Base-by-base conservation (phyloP, 2,113 vertebrate species). In the Cololabis saira region DNA sequence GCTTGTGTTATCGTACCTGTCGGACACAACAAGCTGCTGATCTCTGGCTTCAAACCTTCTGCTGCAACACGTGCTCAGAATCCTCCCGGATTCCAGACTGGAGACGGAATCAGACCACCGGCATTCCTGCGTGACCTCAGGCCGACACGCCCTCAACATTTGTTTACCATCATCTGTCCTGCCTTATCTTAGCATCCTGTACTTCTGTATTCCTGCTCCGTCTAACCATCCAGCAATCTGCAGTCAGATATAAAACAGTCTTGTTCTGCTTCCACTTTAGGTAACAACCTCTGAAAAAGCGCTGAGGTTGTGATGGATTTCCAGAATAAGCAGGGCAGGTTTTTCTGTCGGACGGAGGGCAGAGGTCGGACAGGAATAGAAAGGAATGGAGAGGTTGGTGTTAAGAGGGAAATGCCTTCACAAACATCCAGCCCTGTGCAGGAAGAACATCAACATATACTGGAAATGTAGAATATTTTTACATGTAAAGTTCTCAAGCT, bases 61-160 rank as follows among this genome's bases (percentile, higher is more conserved):
- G 65, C 56, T 55, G 81, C 81, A 86, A 80, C 84, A 85, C 81
- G 68, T 74, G 2, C 0, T 1, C 58, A 81, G 88, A 84, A 87
- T 84, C 84, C 81, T 89, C 66, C 16, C 16, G 58, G 58, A 66
- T 80, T 67, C 83, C 71, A 10, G 51, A 48, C 22, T 80, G 80
- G 84, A 87, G 84, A 63, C 80, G 52, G 83, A 70, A 70, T 73
- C 21, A 62, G 77, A 78, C 83, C 19, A 42, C 67, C 44, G 27
- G 72, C 80, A 90, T 90, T 88, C 87, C 82, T 84, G 45, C 27
- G 45, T 88, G 85, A 89, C 87, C 80, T 85, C 57, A 70, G 16
- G 30, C 51, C 50, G 0, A 84, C 82, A 84, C 84, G 64, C 84
- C 83, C 87, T 80, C 61, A 67, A 78, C 83, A 90, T 86, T 65